These are phyloP conservation scores for Ammodytes marinus DNA, from an alignment of 2,113 vertebrate species.

Conservation along the genomic window DNA sequence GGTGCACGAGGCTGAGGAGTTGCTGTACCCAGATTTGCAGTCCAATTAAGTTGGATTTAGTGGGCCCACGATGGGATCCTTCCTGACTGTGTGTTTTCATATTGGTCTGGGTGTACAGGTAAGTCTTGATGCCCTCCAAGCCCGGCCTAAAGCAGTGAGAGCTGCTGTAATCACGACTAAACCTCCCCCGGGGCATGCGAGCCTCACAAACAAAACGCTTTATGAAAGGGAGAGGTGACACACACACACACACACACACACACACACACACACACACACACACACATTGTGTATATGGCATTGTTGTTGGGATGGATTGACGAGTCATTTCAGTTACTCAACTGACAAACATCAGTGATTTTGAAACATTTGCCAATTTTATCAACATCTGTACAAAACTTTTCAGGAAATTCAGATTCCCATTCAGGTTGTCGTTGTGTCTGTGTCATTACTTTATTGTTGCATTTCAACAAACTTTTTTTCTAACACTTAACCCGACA, in stretches of 20 bases:
- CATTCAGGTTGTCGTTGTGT: too few relatives aligned
- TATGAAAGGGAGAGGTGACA: conserved; percentile 16
- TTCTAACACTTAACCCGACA: not conserved
- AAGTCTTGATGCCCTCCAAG: conserved; percentile 69
- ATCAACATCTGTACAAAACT: too few relatives aligned
- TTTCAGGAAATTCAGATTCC: too few relatives aligned
- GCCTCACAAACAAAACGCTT: conserved; percentile 31
- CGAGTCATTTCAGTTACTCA: too few relatives aligned
- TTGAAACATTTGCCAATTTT: too few relatives aligned
- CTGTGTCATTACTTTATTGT: too few relatives aligned
- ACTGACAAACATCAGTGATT: too few relatives aligned
- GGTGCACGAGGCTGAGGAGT: conserved; percentile 51
- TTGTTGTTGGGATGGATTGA: too few relatives aligned
- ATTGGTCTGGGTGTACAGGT: conserved; percentile 78
- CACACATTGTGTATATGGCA: too few relatives aligned
- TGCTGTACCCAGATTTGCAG: conserved; percentile 81
- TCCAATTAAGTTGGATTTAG: conserved; percentile 86
- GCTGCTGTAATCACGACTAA: conserved; percentile 58
- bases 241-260: not conserved
- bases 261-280: too few relatives aligned
- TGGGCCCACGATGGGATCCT: conserved; percentile 60
- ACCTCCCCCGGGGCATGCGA: conserved; percentile 21
- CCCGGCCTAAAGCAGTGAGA: conserved; percentile 11
- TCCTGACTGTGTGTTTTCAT: conserved; percentile 76
- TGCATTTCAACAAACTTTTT: too few relatives aligned